Evolutionary conservation across 2,888 invertebrate species (phyloP), one percentile per base, ranked within the genome.

Genomic region (Amblyjoppa proteus): DNA sequence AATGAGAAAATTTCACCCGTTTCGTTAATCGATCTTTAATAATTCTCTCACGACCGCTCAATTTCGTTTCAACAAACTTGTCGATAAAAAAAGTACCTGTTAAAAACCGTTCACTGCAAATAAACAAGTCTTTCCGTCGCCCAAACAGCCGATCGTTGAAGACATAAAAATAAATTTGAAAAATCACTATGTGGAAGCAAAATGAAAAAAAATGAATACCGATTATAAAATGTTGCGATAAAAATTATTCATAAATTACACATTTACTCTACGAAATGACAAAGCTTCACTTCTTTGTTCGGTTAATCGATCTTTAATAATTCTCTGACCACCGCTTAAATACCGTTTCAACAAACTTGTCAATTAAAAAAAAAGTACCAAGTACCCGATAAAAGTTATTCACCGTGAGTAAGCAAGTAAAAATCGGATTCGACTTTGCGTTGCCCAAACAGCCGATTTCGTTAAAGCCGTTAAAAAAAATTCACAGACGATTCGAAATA

Each of bases 251-350:
- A 28, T 51, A 6, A 6, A 34, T 34, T 34, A 34, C 5, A 34
- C 6, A 34, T 34, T 34, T 34, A 53, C 5, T n/a, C 6, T 53
- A n/a, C 53, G 9, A 9, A 56, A 56, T 25, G 6, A 25, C 25
- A 25, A 56, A 56, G 7, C 25, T 56, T 56, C 11, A 25, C 9
- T 7, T 9, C 25, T 25, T 25, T 25, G 56, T 25, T 25, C 11
- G 56, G 11, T 41, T 56, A 6, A 56, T 56, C 56, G 25, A 20
- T 56, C 56, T 56, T 56, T 56, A 56, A 56, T 56, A 61, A 61
- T 61, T 61, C 61, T 16, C 61, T 25, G 5, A 31, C 31, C 31
- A 16, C 41, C 11, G 7, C 41, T 61, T 9, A 28, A 61, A 61
- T 31, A 13, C 25, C 58, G 13, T 58, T 20, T 28, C 61, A 28